Conservation (phyloP, 2,797 vertebrate genomes). For the Syndactyla subalaris region DNA sequence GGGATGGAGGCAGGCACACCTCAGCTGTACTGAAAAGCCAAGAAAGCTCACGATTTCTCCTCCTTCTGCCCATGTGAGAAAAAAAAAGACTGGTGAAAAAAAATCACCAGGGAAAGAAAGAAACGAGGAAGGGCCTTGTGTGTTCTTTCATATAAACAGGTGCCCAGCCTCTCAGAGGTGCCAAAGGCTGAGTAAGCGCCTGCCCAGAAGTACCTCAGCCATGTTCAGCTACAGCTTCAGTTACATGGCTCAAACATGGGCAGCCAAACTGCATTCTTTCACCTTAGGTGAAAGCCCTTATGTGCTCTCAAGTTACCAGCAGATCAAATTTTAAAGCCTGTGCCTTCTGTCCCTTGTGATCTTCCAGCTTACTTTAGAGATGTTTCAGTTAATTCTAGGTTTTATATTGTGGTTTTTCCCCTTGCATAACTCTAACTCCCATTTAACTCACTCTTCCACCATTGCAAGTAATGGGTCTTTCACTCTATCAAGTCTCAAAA, state of each 20-base stretch:
- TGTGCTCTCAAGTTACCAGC: neutral
- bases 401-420: neutral
- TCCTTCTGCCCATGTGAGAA: neutral
- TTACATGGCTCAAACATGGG: neutral
- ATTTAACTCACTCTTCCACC: neutral
- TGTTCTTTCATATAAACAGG: neutral
- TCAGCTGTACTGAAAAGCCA: neutral
- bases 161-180: neutral
- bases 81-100: neutral
- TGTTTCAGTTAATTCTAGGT: neutral
- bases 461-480: neutral
- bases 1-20: neutral
- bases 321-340: slow-evolving; percentile 6
- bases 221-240: neutral
- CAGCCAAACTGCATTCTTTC: neutral
- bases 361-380: neutral
- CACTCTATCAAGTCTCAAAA: neutral
- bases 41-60: neutral
- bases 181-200: neutral
- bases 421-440: neutral
- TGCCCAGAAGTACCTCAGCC: neutral
- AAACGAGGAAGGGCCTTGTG: neutral
- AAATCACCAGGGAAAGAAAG: neutral
- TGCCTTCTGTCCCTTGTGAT: neutral
- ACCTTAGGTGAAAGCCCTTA: neutral